Base-by-base conservation (phyloP, 2,113 vertebrate species). In the Helogale parvula region DNA sequence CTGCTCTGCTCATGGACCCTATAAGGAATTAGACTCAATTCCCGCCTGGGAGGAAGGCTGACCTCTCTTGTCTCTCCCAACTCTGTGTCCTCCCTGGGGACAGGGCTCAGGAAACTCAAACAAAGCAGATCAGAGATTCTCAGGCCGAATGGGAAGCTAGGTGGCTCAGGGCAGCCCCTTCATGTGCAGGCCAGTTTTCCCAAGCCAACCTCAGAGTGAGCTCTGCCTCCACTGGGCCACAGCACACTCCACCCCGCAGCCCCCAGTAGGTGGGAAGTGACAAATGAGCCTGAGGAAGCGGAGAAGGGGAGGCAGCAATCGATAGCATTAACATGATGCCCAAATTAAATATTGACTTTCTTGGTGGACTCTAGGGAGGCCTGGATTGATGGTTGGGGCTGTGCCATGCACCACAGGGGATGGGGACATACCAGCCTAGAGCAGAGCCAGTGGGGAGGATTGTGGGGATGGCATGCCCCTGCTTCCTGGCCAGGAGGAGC, bases 331-430 rank as follows among this genome's bases (percentile, higher is more conserved):
- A 97, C 95, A 96, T 98, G 97, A 94, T 94, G 94, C 91, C 98
- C 97, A 98, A 98, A 98, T 98, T 97, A 98, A 98, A 98, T 98
- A 98, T 98, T 98, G 98, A 98, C 98, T 98, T 98, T 97, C 89
- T 90, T 91, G 50, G 97, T 95, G 93, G 95, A 94, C 97, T 97
- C 97, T 97, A 90, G 97, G 96, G 98, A 98, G 5, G 7, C 52
- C 77, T 80, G 65, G 96, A 98, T 97, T 93, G 98, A 98, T 97
- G 79, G 94, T 82, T 94, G 85, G 95, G 86, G 65, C 87, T 41
- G 11, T 92, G 92, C 69, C 29, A 41, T 87, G 97, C 85, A 96
- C 95, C 7, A 8, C 79, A 90, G 35, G 94, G 77, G 90, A 88
- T 35, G 21, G 96, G 95, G 95, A 94, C 94, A 82, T 17, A 85